Conservation (phyloP, 1,140 invertebrate genomes). For the Dendrolimus punctatus region DNA sequence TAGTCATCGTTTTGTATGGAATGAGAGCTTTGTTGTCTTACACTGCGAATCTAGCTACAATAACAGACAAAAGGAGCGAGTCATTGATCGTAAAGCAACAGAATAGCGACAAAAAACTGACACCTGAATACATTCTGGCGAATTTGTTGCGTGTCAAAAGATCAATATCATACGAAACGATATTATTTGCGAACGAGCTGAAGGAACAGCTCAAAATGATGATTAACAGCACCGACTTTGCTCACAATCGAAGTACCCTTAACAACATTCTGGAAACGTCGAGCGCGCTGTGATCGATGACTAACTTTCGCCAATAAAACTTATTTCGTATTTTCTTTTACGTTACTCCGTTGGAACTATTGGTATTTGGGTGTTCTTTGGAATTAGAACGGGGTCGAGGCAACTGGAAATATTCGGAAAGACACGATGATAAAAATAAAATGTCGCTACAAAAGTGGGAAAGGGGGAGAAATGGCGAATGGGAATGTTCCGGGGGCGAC, state of each 20-base stretch:
- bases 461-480: constrained; percentile 38
- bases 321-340: constrained; percentile 20
- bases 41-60: constrained; percentile 26
- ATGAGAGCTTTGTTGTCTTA: constrained; percentile 37
- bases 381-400: constrained; percentile 36
- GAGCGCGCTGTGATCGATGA: constrained; percentile 5
- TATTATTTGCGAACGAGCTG: constrained; percentile 41
- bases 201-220: constrained; percentile 37
- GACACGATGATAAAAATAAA: constrained; percentile 55
- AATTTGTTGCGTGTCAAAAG: constrained; percentile 42
- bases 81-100: constrained; percentile 10
- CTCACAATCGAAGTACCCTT: constrained; percentile 17
- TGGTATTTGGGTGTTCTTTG: constrained; percentile 37
- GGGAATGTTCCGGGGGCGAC: constrained; percentile 29
- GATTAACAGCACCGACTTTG: constrained; percentile 28
- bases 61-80: constrained; percentile 9
- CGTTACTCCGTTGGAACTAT: constrained; percentile 25
- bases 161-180: constrained; percentile 50
- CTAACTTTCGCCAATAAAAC: constrained; percentile 10
- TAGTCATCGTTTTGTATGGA: constrained; percentile 41
- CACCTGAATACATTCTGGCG: constrained; percentile 34
- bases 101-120: constrained; percentile 10
- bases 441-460: constrained; percentile 28
- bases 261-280: constrained; percentile 25
- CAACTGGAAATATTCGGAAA: constrained; percentile 44